phyloP scores from a whole-genome alignment of 2,888 invertebrate species.

The Saturnia japonica region DNA sequence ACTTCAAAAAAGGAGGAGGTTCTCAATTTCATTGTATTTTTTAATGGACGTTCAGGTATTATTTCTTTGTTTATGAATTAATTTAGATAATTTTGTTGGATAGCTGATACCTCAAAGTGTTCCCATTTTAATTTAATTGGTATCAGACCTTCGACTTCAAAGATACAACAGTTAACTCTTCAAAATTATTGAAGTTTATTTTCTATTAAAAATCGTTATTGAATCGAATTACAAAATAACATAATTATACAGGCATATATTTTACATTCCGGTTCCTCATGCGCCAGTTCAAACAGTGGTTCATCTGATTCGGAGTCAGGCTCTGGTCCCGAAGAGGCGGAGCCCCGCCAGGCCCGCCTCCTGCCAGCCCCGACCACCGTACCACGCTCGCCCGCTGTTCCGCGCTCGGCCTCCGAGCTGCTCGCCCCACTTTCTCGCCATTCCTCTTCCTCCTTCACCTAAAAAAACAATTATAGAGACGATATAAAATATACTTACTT shows the following conservation, averaged over 20 bases:
- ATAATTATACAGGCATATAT: background rate
- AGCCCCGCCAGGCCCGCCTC: conserved; percentile 52
- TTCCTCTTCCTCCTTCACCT: conserved; percentile 68
- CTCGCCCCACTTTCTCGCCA: conserved; percentile 65
- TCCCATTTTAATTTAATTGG: too few relatives aligned
- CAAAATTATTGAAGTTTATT: too few relatives aligned
- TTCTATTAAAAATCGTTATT: too few relatives aligned
- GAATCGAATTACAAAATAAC: background rate
- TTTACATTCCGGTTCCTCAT: conserved; percentile 62
- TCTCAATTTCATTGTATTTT: too few relatives aligned
- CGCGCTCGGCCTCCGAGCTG: conserved; percentile 41
- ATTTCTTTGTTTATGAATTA: too few relatives aligned
- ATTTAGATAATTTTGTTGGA: too few relatives aligned
- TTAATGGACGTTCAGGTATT: too few relatives aligned
- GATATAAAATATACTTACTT: too few relatives aligned
- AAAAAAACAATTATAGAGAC: conserved; percentile 18
- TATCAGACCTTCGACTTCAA: too few relatives aligned
- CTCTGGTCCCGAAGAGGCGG: conserved; percentile 66
- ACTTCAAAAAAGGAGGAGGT: too few relatives aligned
- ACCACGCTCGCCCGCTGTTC: conserved; percentile 24
- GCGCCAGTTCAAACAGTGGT: conserved; percentile 65
- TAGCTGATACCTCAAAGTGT: too few relatives aligned
- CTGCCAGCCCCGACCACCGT: conserved; percentile 27
- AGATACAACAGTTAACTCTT: too few relatives aligned
- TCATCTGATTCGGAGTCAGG: conserved; percentile 71